Conservation (phyloP, 2,888 invertebrate species). For the Eilema sororculum region DNA sequence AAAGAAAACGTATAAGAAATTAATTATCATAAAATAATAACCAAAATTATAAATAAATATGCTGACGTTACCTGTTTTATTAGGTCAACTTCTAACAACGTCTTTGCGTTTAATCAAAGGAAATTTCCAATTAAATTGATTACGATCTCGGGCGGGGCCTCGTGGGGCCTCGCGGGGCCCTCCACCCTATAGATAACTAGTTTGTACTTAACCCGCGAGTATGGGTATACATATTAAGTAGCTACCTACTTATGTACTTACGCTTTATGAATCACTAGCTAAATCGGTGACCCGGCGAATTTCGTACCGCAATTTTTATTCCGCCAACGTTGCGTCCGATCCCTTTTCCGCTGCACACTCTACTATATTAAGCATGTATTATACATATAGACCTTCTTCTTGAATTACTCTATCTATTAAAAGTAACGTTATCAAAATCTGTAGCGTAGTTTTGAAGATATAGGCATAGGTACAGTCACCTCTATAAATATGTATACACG, state of each 20-base stretch:
- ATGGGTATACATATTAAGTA: constrained; percentile 15
- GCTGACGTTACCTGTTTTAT: constrained; percentile 79
- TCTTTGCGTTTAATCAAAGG: constrained; percentile 88
- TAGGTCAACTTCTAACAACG: constrained; percentile 87
- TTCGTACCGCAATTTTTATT: no score
- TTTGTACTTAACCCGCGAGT: constrained; percentile 17
- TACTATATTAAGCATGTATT: no score
- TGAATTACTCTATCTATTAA: no score
- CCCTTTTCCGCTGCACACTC: no score
- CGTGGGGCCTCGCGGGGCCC: constrained; percentile 15
- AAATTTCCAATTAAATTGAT: constrained; percentile 88
- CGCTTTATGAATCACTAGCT: not conserved
- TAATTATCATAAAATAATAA: constrained; percentile 1
- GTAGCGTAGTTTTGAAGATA: no score
- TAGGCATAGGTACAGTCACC: no score
- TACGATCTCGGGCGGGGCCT: constrained; percentile 72
- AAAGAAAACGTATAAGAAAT: no score
- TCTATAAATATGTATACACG: no score
- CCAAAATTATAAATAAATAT: constrained; percentile 35
- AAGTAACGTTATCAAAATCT: no score
- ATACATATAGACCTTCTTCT: no score
- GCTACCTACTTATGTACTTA: constrained; percentile 12
- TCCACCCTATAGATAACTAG: constrained; percentile 10
- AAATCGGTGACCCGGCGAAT: no score
- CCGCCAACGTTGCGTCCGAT: no score